These are phyloP conservation scores for Halesus radiatus DNA, from an alignment of 1,140 invertebrate genomes.

Conservation along the genomic window DNA sequence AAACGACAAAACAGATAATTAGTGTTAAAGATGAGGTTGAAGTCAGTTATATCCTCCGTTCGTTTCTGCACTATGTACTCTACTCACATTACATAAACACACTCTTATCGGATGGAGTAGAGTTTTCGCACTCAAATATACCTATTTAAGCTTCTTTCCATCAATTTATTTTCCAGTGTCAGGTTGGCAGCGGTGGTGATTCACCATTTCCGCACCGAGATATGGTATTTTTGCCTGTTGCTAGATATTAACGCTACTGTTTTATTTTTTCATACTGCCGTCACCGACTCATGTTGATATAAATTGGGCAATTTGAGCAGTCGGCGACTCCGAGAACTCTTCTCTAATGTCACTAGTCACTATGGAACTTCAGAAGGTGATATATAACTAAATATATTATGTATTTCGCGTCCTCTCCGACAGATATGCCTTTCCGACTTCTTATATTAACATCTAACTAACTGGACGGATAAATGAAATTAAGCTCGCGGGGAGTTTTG, in stretches of 20 bases:
- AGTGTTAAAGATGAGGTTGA: too few relatives aligned
- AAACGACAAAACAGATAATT: too few relatives aligned
- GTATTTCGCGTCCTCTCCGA: constrained; percentile 3
- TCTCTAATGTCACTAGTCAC: constrained; percentile 23
- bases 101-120: neutral
- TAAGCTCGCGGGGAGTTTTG: neutral
- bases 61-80: too few relatives aligned
- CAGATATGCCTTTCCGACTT: neutral
- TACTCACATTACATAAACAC: too few relatives aligned
- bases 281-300: constrained; percentile 28
- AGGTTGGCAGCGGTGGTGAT: neutral
- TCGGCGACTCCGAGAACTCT: neutral
- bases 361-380: constrained; percentile 29
- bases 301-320: constrained; percentile 43
- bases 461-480: neutral
- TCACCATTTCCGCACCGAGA: constrained; percentile 25
- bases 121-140: neutral
- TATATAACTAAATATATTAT: constrained; percentile 27
- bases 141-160: constrained; percentile 6
- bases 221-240: constrained; percentile 21
- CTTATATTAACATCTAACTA: neutral
- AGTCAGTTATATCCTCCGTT: too few relatives aligned
- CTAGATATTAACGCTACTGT: neutral
- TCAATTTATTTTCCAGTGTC: constrained; percentile 3
- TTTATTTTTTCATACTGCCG: constrained; percentile 37